A percentile compares a stretch with the other conserved stretches of the same genome.
These are phyloP conservation scores for Drosophila pseudoobscura DNA, from an alignment of 1,140 invertebrate species.

Conservation along the genomic window DNA sequence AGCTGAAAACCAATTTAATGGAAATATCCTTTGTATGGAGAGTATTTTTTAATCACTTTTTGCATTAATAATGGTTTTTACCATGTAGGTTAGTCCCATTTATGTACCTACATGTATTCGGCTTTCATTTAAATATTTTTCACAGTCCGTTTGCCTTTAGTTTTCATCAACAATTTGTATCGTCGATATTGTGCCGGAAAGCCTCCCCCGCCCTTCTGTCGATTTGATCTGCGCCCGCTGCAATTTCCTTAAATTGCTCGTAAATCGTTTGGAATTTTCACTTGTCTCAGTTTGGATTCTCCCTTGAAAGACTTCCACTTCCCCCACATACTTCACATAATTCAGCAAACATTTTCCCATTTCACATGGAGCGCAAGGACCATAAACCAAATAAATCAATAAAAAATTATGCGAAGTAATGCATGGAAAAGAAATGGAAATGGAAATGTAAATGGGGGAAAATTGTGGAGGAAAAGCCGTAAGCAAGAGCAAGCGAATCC, in stretches of 20 bases:
- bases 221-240: conserved; percentile 72
- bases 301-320: conserved; percentile 27
- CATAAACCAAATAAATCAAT: conserved; percentile 79
- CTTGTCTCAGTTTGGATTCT: conserved; percentile 77
- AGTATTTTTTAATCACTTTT: conserved; percentile 2
- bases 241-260: conserved; percentile 78
- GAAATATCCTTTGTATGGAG: neutral
- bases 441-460: conserved; percentile 39
- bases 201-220: conserved; percentile 33
- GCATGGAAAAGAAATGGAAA: conserved; percentile 40
- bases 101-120: too few relatives aligned
- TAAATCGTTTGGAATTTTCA: conserved; percentile 82
- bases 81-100: too few relatives aligned
- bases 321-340: conserved; percentile 49
- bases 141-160: neutral
- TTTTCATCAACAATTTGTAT: neutral
- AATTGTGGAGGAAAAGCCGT: conserved; percentile 36
- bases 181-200: neutral
- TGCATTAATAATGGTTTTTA: too few relatives aligned
- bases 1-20: too few relatives aligned
- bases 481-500: conserved; percentile 59
- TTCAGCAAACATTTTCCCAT: conserved; percentile 77
- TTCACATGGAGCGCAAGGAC: conserved; percentile 30
- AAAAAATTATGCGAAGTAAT: conserved; percentile 79
- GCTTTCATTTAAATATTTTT: too few relatives aligned